Conservation (phyloP, 2,888 invertebrate genomes). For the Pollenia labialis region DNA sequence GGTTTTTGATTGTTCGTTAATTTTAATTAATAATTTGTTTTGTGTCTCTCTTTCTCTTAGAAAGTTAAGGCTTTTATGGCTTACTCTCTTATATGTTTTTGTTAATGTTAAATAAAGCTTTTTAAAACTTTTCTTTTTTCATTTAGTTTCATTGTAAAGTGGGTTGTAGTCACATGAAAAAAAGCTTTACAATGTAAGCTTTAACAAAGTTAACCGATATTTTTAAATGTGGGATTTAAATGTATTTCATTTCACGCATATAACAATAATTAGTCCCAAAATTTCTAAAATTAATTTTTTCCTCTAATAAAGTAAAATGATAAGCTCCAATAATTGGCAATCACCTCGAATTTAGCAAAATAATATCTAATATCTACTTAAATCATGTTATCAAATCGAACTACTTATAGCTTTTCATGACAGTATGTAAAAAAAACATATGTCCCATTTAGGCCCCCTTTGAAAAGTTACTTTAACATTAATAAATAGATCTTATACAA, state of each 20-base stretch:
- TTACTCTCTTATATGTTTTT: background rate
- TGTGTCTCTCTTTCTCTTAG: background rate
- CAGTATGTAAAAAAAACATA: too few species aligned
- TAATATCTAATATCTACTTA: too few species aligned
- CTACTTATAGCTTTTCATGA: too few species aligned
- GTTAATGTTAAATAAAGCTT: background rate
- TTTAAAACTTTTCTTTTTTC: background rate
- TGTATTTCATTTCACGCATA: background rate
- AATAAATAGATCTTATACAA: too few species aligned
- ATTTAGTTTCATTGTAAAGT: background rate
- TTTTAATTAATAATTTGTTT: background rate
- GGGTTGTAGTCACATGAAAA: background rate
- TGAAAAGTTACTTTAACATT: too few species aligned
- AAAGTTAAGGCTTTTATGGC: background rate
- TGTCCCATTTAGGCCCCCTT: too few species aligned
- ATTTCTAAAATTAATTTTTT: too few species aligned
- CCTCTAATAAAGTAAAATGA: too few species aligned
- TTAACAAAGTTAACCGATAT: background rate
- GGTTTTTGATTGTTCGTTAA: background rate
- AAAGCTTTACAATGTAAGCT: slow-evolving; percentile 17
- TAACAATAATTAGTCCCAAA: too few species aligned
- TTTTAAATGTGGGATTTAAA: slow-evolving; percentile 6
- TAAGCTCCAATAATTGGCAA: too few species aligned
- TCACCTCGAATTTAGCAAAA: too few species aligned
- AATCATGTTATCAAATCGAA: too few species aligned